A percentile compares a stretch with the other conserved stretches of the same genome.
These are phyloP conservation scores for Propithecus deckenii DNA, from an alignment of 2,797 vertebrate species.

Conservation along the genomic window DNA sequence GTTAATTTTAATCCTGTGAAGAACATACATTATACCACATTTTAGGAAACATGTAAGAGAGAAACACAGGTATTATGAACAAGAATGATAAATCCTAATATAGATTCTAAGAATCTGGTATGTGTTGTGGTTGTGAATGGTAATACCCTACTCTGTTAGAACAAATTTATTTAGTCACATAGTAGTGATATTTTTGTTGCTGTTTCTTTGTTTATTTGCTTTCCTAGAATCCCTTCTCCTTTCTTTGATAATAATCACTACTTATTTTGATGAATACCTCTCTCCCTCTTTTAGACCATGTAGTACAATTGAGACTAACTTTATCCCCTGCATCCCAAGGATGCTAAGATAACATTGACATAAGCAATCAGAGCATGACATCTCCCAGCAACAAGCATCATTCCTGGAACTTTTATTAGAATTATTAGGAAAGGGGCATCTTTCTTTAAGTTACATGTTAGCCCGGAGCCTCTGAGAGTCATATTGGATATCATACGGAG, in stretches of 20 bases:
- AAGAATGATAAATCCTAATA: neutral
- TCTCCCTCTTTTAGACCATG: neutral
- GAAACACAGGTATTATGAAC: neutral
- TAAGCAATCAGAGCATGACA: neutral
- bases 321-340: neutral
- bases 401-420: neutral
- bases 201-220: neutral
- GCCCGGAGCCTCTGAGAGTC: neutral
- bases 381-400: neutral
- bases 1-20: neutral
- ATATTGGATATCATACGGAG: neutral
- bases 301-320: neutral
- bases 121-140: neutral
- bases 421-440: neutral
- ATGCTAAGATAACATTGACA: neutral
- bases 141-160: neutral
- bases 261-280: neutral
- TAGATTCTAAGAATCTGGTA: neutral
- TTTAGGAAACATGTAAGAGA: neutral
- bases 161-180: neutral
- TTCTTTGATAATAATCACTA: neutral
- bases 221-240: neutral
- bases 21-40: neutral
- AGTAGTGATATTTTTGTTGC: neutral
- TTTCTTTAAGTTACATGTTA: neutral